Evolutionary conservation across 2,888 invertebrate genomes (phyloP).

Genomic region (Lordiphosa andalusiaca): DNA sequence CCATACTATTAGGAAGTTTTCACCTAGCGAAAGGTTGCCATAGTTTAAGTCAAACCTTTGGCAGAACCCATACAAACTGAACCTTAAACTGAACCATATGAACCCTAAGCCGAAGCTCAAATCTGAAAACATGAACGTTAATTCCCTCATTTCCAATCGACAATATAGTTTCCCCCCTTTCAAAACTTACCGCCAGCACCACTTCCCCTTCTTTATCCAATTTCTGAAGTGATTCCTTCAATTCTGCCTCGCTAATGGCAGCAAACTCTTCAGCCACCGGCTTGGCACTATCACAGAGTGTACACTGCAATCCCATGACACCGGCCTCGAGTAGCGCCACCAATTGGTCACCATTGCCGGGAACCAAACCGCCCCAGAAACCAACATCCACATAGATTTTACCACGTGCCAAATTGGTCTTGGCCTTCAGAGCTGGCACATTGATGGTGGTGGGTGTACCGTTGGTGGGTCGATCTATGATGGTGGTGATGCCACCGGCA

Average conservation of each 20-base stretch:
- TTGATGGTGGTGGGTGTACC: slow-evolving; percentile 87
- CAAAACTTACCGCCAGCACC: slow-evolving; percentile 83
- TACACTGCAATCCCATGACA: slow-evolving; percentile 88
- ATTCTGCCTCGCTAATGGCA: slow-evolving; percentile 82
- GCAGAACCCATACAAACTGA: too few relatives aligned
- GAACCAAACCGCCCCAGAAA: slow-evolving; percentile 90
- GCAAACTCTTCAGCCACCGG: slow-evolving; percentile 84
- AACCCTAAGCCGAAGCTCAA: too few relatives aligned
- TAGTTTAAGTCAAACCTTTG: too few relatives aligned
- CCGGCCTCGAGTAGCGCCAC: slow-evolving; percentile 83
- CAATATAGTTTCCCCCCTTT: too few relatives aligned
- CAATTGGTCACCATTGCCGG: slow-evolving; percentile 83
- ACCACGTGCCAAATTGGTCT: slow-evolving; percentile 83
- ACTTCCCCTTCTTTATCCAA: slow-evolving; percentile 83
- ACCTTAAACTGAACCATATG: too few relatives aligned
- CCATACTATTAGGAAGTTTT: too few relatives aligned
- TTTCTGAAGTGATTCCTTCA: slow-evolving; percentile 83
- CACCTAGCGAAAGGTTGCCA: too few relatives aligned
- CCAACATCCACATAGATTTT: slow-evolving; percentile 86
- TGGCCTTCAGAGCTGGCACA: slow-evolving; percentile 83
- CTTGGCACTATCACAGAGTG: slow-evolving; percentile 85
- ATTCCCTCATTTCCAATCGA: background rate
- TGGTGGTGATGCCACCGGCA: slow-evolving; percentile 87
- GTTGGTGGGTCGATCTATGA: slow-evolving; percentile 87
- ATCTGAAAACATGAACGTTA: too few relatives aligned